Evolutionary conservation across 2,888 invertebrate genomes (phyloP), one percentile per base, ranked within the genome.

Genomic region (Volucella inanis): DNA sequence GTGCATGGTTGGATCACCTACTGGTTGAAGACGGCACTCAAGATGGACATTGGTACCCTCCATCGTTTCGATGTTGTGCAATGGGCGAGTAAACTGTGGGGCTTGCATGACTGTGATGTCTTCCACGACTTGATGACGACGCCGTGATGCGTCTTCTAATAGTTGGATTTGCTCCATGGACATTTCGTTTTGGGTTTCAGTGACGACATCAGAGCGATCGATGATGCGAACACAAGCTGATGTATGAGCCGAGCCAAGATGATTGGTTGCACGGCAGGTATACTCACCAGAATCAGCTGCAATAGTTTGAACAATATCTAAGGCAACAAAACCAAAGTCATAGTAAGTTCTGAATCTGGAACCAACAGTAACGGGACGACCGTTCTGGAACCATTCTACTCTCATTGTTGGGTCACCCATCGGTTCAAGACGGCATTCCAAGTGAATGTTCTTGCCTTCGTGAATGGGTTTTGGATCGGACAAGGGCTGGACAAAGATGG

Each of bases 401-500:
- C 97, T 94, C 97, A 98, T 97, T 0, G 98, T 97, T 6, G 98
- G 98, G 92, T 98, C 98, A 52, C 98, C 98, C 96, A 98, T 97
- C 2, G 98, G 98, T 91, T 98, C 97, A 88, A 98, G 92, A 64
- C 98, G 95, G 90, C 98, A 98, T 92, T 98, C 98, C 57, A 98
- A 93, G 89, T 98, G 98, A 89, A 98, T 96, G 90, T 97, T 97
- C 90, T 96, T 96, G 55, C 97, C 97, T 92, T 98, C 98, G 82
- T 95, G 94, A 15, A 97, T 94, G 39, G 97, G 96, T 88, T 95
- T 95, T n/a, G 96, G 96, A 88, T 97, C 97, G 50, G 96, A 96
- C 59, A 98, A 92, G 1, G 98, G 98, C 89, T 97, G 97, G 0
- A 97, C 96, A 90, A 98, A 98, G 74, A 97, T 95, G n/a, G 98